phyloP scores from a whole-genome alignment of 2,888 invertebrate species.

The Palloptera scutellata region DNA sequence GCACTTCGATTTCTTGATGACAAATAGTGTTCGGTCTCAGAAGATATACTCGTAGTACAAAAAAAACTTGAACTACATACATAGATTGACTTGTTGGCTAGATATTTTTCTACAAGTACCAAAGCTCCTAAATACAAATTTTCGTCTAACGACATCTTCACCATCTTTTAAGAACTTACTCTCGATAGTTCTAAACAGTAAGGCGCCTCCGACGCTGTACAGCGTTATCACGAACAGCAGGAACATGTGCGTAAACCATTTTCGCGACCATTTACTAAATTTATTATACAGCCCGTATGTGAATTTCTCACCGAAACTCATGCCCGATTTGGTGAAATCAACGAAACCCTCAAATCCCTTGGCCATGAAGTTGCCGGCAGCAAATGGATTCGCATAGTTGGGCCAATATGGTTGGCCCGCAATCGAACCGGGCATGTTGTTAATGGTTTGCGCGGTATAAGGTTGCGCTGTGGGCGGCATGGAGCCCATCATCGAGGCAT shows the following conservation, averaged over 20 bases:
- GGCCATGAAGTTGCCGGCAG: slow-evolving; percentile 80
- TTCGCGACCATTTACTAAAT: slow-evolving; percentile 77
- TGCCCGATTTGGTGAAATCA: slow-evolving; percentile 81
- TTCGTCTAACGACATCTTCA: neutral
- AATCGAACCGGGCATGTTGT: slow-evolving; percentile 37
- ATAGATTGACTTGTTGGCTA: too few relatives aligned
- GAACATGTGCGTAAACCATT: slow-evolving; percentile 91
- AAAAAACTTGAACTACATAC: too few relatives aligned
- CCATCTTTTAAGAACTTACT: slow-evolving; percentile 66
- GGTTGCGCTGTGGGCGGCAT: slow-evolving; percentile 48
- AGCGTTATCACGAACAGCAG: slow-evolving; percentile 78
- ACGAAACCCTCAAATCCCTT: slow-evolving; percentile 81
- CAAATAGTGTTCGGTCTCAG: too few relatives aligned
- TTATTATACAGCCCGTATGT: slow-evolving; percentile 83
- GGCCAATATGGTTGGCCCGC: slow-evolving; percentile 60
- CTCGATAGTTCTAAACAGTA: slow-evolving; percentile 81
- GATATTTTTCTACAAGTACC: too few relatives aligned
- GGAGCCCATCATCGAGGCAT: slow-evolving; percentile 44
- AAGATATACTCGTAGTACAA: too few relatives aligned
- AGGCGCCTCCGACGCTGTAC: slow-evolving; percentile 84
- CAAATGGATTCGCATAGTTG: slow-evolving; percentile 64
- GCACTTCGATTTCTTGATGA: too few relatives aligned
- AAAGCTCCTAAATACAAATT: too few relatives aligned
- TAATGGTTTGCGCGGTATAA: slow-evolving; percentile 53
- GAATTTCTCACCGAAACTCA: slow-evolving; percentile 84